A percentile compares a stretch with the other conserved stretches of the same genome.
Evolutionary conservation across 2,113 vertebrate species (phyloP).

Genomic region (Elanus axillaris): DNA sequence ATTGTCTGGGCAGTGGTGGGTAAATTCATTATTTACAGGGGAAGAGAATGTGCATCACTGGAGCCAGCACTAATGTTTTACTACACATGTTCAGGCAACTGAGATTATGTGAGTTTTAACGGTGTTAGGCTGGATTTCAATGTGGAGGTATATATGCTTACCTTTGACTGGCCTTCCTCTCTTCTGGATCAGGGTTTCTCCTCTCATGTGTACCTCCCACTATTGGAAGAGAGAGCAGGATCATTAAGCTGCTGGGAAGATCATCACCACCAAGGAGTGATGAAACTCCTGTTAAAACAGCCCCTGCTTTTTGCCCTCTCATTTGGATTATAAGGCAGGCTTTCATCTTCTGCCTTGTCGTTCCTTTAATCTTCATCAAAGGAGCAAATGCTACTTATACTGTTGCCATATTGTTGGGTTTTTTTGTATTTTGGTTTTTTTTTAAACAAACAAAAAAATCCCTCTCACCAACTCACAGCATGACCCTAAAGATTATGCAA

Average conservation of each 20-base stretch:
- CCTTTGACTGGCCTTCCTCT: neutral
- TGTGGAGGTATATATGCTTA: neutral
- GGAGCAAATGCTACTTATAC: neutral
- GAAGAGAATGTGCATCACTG: neutral
- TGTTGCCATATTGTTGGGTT: neutral
- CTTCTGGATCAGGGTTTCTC: neutral
- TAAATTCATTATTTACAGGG: conserved; percentile 16
- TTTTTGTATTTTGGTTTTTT: neutral
- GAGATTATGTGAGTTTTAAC: neutral
- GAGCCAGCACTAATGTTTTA: neutral
- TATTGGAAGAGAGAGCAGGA: neutral
- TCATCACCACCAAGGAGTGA: neutral
- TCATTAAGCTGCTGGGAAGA: neutral
- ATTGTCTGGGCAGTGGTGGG: neutral
- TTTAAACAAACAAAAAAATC: neutral
- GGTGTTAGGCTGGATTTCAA: neutral
- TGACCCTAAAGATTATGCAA: neutral
- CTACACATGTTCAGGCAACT: neutral
- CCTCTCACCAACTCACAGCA: neutral
- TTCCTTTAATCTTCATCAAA: neutral
- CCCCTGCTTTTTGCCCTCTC: neutral
- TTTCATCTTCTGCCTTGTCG: neutral
- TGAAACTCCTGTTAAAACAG: neutral
- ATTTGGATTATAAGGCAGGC: neutral
- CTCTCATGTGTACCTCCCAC: neutral